phyloP scores from a whole-genome alignment of 2,797 vertebrate genomes.

The Lagocephalus sceleratus region DNA sequence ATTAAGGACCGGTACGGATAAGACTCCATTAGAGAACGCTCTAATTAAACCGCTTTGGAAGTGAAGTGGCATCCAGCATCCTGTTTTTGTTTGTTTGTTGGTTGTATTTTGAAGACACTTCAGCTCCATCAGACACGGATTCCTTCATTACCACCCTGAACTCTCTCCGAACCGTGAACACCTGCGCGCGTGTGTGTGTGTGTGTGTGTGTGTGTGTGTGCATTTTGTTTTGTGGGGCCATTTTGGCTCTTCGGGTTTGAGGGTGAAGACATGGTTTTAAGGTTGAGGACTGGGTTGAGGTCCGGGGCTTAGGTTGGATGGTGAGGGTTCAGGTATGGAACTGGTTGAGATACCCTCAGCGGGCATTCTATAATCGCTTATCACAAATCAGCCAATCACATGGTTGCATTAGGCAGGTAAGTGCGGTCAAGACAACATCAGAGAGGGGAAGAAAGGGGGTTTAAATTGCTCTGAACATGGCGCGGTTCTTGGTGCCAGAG shows the following conservation, averaged over 20 bases:
- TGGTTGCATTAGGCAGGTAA: too few relatives aligned
- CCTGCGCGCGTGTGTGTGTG: too few relatives aligned
- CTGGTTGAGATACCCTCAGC: too few relatives aligned
- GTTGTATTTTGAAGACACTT: constrained; percentile 26
- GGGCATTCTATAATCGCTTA: too few relatives aligned
- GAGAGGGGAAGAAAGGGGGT: background rate
- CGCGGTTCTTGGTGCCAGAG: too few relatives aligned
- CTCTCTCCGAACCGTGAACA: constrained; percentile 24
- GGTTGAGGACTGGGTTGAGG: background rate
- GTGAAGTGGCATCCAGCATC: constrained; percentile 33
- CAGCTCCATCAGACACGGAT: constrained; percentile 44
- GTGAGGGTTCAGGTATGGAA: too few relatives aligned
- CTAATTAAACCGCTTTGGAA: constrained; percentile 61
- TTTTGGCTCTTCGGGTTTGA: background rate
- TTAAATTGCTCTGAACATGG: too few relatives aligned
- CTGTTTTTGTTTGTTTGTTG: constrained; percentile 40
- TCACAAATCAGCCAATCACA: too few relatives aligned
- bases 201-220: background rate
- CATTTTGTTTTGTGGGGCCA: background rate
- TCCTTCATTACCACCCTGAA: constrained; percentile 39
- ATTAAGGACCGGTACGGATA: constrained; percentile 45
- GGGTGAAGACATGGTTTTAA: background rate
- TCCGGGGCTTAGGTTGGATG: too few relatives aligned
- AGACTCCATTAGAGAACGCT: constrained; percentile 41
- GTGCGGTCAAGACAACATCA: too few relatives aligned